phyloP scores from a whole-genome alignment of 2,797 vertebrate genomes.

The Ispidina picta region DNA sequence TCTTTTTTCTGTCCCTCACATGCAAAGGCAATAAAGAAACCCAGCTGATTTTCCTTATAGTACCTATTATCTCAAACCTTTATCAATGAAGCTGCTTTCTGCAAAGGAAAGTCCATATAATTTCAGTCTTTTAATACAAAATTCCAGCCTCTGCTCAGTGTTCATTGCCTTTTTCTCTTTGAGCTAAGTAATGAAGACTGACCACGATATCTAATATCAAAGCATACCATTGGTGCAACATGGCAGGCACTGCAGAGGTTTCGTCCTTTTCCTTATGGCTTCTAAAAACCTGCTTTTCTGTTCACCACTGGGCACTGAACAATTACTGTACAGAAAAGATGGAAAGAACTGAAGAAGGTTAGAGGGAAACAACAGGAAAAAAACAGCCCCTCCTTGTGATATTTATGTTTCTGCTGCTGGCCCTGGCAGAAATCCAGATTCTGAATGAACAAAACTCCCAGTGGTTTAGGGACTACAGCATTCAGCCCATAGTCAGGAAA shows the following conservation, averaged over 20 bases:
- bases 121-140: background rate
- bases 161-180: background rate
- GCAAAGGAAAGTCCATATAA: background rate
- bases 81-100: background rate
- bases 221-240: background rate
- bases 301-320: conserved; percentile 7
- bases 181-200: conserved; percentile 21
- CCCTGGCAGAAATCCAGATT: conserved; percentile 37
- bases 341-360: conserved; percentile 59
- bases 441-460: conserved; percentile 45
- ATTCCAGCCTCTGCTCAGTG: conserved; percentile 9
- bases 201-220: conserved; percentile 37
- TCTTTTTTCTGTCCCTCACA: background rate
- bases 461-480: conserved; percentile 15
- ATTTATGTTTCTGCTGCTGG: conserved; percentile 67
- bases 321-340: conserved; percentile 33
- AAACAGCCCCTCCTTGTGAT: conserved; percentile 57
- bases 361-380: conserved; percentile 40
- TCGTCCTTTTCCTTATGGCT: background rate
- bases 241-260: background rate
- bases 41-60: background rate
- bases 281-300: conserved; percentile 3
- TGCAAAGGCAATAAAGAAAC: background rate
- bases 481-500: conserved; percentile 50
- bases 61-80: background rate